phyloP scores from a whole-genome alignment of 2,113 vertebrate genomes.

The Melanotaenia duboulayi region DNA sequence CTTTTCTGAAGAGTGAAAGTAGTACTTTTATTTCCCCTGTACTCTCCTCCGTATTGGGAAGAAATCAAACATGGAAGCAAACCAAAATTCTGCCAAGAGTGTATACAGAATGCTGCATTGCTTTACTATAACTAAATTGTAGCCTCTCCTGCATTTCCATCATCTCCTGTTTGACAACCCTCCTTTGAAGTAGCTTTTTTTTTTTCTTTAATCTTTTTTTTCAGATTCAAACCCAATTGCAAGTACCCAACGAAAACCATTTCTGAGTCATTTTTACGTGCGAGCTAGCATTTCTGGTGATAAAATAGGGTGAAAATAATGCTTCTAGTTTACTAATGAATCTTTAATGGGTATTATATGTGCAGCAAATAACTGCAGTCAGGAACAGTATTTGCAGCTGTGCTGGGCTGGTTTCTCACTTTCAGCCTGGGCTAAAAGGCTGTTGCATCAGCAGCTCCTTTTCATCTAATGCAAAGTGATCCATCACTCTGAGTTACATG shows the following conservation, averaged over 20 bases:
- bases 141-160: conserved; percentile 8
- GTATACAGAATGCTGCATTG: neutral
- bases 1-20: neutral
- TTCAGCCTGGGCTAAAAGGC: conserved; percentile 35
- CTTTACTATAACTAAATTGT: conserved; percentile 16
- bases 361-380: conserved; percentile 40
- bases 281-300: conserved; percentile 16
- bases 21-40: neutral
- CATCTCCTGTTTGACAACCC: conserved; percentile 37
- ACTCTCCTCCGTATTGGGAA: neutral
- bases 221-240: conserved; percentile 46
- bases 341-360: conserved; percentile 60
- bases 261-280: conserved; percentile 28
- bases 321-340: conserved; percentile 53
- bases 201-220: conserved; percentile 4
- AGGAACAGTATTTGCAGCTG: conserved; percentile 25
- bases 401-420: conserved; percentile 16
- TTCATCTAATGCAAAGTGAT: conserved; percentile 34
- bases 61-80: conserved; percentile 9
- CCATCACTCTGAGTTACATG: conserved; percentile 55
- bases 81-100: conserved; percentile 4
- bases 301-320: conserved; percentile 56
- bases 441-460: conserved; percentile 15
- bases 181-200: conserved; percentile 42
- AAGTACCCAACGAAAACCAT: conserved; percentile 25